These are phyloP conservation scores for Chorisops tibialis DNA, from an alignment of 2,888 invertebrate species.

Conservation along the genomic window DNA sequence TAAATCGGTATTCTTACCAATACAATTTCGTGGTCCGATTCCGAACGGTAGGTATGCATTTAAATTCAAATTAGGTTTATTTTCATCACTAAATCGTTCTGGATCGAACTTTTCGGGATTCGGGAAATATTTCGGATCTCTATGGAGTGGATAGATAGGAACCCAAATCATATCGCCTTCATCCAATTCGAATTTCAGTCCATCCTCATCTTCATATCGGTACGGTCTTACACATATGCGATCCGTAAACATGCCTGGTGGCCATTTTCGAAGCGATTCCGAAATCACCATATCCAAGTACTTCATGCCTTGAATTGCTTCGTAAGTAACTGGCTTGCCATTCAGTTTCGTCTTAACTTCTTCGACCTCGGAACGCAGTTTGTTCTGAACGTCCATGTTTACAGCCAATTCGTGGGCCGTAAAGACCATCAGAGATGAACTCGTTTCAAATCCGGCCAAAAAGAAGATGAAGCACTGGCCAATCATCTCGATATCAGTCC, in stretches of 20 bases:
- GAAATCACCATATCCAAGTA: conserved; percentile 58
- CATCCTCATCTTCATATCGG: conserved; percentile 40
- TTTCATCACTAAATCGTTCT: conserved; percentile 54
- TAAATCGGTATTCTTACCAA: conserved; percentile 41
- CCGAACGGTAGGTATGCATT: conserved; percentile 54
- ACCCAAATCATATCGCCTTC: conserved; percentile 35
- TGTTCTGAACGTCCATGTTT: conserved; percentile 57
- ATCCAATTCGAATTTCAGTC: conserved; percentile 28
- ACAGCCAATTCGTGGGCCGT: conserved; percentile 54
- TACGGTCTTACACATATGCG: conserved; percentile 57
- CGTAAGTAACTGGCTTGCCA: conserved; percentile 54
- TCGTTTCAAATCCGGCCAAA: conserved; percentile 56
- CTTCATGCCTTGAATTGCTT: conserved; percentile 54
- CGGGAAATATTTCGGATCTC: conserved; percentile 50
- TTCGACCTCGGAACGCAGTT: conserved; percentile 57
- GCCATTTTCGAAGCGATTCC: conserved; percentile 57
- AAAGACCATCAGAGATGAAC: conserved; percentile 49
- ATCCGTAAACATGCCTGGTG: conserved; percentile 49
- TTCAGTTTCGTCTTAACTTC: conserved; percentile 50
- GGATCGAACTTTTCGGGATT: conserved; percentile 55
- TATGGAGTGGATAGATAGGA: conserved; percentile 49
- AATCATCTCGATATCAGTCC: conserved; percentile 52
- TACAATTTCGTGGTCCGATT: conserved; percentile 56
- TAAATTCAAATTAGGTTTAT: conserved; percentile 48
- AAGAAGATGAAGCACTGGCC: conserved; percentile 58